Evolutionary conservation across 2,797 vertebrate species (phyloP).

Genomic region (Oophaga sylvatica): DNA sequence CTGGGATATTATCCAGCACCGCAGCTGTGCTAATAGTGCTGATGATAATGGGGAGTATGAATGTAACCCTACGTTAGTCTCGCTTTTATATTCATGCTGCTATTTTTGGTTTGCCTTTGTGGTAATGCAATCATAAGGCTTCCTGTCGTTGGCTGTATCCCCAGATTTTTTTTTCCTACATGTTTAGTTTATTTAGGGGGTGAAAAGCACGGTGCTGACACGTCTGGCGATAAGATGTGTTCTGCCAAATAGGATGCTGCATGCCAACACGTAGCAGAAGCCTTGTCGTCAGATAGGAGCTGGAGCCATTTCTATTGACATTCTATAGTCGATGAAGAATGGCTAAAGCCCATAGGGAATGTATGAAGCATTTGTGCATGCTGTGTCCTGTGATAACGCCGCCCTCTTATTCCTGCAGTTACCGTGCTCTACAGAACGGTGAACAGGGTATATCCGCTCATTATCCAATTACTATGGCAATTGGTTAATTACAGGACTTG

Average conservation of each 20-base stretch:
- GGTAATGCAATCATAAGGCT: slow-evolving; percentile 18
- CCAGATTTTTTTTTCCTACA: slow-evolving; percentile 25
- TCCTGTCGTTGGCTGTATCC: slow-evolving; percentile 38
- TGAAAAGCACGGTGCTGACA: neutral
- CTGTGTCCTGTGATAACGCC: neutral
- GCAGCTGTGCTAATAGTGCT: neutral
- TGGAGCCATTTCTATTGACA: neutral
- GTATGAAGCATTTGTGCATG: neutral
- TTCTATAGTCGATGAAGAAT: no score
- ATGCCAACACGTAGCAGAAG: slow-evolving; percentile 14
- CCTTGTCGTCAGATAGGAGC: neutral
- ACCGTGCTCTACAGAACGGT: no score
- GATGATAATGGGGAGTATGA: neutral
- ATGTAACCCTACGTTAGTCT: slow-evolving; percentile 23
- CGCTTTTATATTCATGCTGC: slow-evolving; percentile 26
- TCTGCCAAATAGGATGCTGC: slow-evolving; percentile 20
- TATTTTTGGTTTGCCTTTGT: slow-evolving; percentile 39
- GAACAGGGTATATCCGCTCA: neutral
- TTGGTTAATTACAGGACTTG: no score
- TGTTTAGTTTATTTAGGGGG: slow-evolving; percentile 16
- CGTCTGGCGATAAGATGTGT: slow-evolving; percentile 14
- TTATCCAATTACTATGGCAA: neutral
- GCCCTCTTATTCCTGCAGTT: neutral
- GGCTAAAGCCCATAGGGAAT: slow-evolving; percentile 4
- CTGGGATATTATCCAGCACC: neutral